A percentile compares a stretch with the other conserved stretches of the same genome.
Evolutionary conservation across 2,888 invertebrate species (phyloP).

Genomic region (Tipula lateralis): DNA sequence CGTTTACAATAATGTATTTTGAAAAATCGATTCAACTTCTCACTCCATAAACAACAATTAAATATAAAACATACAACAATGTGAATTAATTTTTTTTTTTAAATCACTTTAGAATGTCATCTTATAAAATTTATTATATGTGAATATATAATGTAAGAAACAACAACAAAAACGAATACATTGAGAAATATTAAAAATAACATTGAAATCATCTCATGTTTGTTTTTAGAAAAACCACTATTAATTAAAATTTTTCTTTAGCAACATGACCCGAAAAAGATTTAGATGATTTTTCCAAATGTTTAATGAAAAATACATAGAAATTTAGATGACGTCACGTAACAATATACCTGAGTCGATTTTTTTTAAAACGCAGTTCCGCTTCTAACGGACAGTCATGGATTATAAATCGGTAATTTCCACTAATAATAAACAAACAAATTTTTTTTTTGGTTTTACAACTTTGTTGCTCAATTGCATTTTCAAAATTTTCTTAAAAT

Average conservation of each 20-base stretch:
- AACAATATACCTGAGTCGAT: conserved; percentile 30
- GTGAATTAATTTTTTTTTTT: neutral
- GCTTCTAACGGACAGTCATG: conserved; percentile 50
- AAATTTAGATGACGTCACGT: neutral
- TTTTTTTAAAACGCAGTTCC: conserved; percentile 47
- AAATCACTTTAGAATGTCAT: conserved; percentile 1
- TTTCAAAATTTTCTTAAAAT: neutral
- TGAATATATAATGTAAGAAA: neutral
- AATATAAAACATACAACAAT: neutral
- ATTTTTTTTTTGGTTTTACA: neutral
- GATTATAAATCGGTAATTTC: conserved; percentile 46
- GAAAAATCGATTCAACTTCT: neutral
- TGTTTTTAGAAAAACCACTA: neutral
- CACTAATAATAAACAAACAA: conserved; percentile 38
- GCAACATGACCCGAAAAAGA: neutral
- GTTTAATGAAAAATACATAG: neutral
- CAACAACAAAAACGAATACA: conserved; percentile 24
- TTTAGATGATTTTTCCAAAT: neutral
- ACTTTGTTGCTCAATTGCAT: neutral
- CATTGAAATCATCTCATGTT: conserved; percentile 1
- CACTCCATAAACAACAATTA: neutral
- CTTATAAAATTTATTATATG: neutral
- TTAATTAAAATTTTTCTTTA: neutral
- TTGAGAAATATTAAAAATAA: conserved; percentile 11
- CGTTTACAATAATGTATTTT: neutral